Conservation (phyloP, 2,113 vertebrate species). For the Chloropsis hardwickii region DNA sequence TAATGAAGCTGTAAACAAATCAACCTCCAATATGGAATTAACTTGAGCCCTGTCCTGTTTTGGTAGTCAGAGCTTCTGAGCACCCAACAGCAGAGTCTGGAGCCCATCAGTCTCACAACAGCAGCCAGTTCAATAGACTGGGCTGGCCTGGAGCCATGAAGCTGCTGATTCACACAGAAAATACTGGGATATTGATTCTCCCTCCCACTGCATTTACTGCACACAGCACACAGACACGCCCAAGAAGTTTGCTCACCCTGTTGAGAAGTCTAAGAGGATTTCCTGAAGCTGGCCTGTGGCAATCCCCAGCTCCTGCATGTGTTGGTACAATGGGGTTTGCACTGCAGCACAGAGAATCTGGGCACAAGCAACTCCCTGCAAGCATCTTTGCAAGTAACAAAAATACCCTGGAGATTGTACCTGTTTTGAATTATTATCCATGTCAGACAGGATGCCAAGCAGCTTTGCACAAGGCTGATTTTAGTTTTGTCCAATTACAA, state of each 20-base stretch:
- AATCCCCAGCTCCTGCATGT: slow-evolving; percentile 9
- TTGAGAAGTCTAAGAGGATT: slow-evolving; percentile 2
- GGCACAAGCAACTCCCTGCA: not conserved
- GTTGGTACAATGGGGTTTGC: not conserved
- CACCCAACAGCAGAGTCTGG: not conserved
- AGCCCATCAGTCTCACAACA: not conserved
- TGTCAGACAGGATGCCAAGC: not conserved
- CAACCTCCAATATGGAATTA: not conserved
- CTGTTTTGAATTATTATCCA: not conserved
- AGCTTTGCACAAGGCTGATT: not conserved
- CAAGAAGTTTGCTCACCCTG: not conserved
- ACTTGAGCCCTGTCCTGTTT: not conserved
- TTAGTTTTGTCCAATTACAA: not conserved
- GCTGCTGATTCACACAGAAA: not conserved
- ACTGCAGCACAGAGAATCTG: not conserved
- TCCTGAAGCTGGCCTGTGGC: slow-evolving; percentile 32
- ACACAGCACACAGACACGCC: not conserved
- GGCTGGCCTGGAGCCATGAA: not conserved
- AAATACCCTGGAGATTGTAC: not conserved
- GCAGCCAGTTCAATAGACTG: not conserved
- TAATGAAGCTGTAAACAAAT: slow-evolving; percentile 26
- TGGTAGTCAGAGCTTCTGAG: not conserved
- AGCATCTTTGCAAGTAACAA: not conserved
- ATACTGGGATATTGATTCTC: not conserved
- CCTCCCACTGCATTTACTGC: not conserved